Evolutionary conservation across 2,797 vertebrate genomes (phyloP), one percentile per base, ranked within the genome.

Genomic region (Hirundo rustica): DNA sequence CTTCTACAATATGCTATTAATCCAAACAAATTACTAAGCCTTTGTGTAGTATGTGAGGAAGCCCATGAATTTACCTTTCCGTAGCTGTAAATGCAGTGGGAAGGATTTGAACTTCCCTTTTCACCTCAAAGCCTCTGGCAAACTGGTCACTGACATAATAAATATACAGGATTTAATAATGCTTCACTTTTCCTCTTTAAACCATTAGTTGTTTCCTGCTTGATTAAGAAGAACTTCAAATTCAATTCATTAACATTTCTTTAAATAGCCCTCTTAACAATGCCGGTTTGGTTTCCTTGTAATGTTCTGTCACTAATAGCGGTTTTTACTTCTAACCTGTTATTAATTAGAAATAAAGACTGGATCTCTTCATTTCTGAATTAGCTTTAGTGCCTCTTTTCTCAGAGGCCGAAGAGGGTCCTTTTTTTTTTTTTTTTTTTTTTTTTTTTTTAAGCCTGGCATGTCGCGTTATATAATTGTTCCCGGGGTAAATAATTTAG

Each of bases 131-230:
- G 97, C 96, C 97, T 97, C 96, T 96, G 97, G 97, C 97, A 97
- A 96, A 96, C 93, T 96, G 97, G 97, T 97, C 98, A 98, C 97
- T 95, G 97, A 96, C 95, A 96, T 95, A 97, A 97, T 97, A 98
- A 98, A 97, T 98, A 98, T 75, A 96, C 96, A 94, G 87, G 96
- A 86, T 97, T 97, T 98, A 97, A 97, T 98, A 98, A 97, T 86
- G 96, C 96, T 97, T 97, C 94, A 92, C 94, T 95, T 97, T 97
- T 94, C 94, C 81, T 96, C 96, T 97, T 96, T 92, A 91, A 97
- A 89, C 95, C 96, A 97, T 97, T 97, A 95, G 96, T 96, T 97
- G 96, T 97, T 97, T 97, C 97, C 90, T 97, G 95, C 97, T 97
- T 97, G 96, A 95, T 96, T 96, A 95, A 20, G 93, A 97, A 94